Base-by-base conservation (phyloP, 2,888 invertebrate species). In the Pediacus dermestoides region DNA sequence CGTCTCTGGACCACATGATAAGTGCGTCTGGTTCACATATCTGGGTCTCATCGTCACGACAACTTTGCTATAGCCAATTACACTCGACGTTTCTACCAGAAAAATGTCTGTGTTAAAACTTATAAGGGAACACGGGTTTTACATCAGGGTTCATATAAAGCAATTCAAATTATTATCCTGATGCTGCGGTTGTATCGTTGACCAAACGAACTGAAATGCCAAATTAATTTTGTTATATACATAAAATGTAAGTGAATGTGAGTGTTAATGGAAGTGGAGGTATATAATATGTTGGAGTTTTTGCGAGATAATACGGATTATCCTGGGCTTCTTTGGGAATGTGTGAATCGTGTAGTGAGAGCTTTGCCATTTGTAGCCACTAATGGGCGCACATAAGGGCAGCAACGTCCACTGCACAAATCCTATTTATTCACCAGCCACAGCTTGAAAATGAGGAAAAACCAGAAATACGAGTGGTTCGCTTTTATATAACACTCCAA, bases 301-400 rank as follows among this genome's bases (percentile, higher is more conserved):
- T 53, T 46, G 45, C 48, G 55, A 48, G 53, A 58, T 64, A 62
- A 63, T 63, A 45, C 63, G 62, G 66, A 60, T 66, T 64, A 66
- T 63, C 60, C 56, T 45, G 53, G 50, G 55, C 62, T 63, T 63
- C 64, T 64, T 66, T 63, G 62, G 58, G 62, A 64, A 68, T 67
- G 68, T 67, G 65, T 62, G 65, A 68, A 67, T 58, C 68, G 62
- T 68, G 68, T 68, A 61, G 58, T 52, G 60, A 60, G 61, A 64
- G 66, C 62, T 67, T 66, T 64, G 62, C 66, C 66, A 66, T 68
- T 66, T 67, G 64, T 62, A 56, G 55, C 47, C 52, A 57, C 61
- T 68, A 68, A 68, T 67, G 68, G 67, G 55, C 46, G 52, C 60
- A 57, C 53, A 58, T 59, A 61, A 58, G 58, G 58, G 61, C 50